Conservation (phyloP, 2,888 invertebrate genomes). For the Sminthurides aquaticus region DNA sequence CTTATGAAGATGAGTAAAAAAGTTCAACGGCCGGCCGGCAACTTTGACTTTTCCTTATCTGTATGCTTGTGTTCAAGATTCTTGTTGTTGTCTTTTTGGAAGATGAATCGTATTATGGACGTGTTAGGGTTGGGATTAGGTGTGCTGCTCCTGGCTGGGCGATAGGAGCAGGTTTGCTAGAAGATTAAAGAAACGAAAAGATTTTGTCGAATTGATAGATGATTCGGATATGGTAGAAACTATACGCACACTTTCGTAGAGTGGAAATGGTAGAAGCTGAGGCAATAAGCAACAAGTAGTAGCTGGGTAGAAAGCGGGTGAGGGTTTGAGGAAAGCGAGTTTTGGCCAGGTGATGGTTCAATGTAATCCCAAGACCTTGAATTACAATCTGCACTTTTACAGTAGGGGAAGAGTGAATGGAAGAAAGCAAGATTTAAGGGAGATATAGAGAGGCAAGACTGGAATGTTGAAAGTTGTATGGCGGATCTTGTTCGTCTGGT, state of each 20-base stretch:
- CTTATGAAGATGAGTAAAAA: constrained; percentile 20
- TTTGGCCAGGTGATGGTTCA: not conserved
- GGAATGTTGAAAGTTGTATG: not conserved
- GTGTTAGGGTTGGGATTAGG: not conserved
- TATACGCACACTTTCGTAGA: not conserved
- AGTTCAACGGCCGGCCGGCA: constrained; percentile 22
- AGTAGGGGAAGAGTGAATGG: not conserved
- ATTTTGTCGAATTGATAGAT: not conserved
- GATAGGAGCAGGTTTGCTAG: not conserved
- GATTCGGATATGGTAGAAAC: no score
- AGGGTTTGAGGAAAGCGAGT: not conserved
- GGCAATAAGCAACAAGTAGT: no score
- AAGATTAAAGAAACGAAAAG: not conserved
- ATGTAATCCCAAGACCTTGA: not conserved
- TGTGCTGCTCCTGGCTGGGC: not conserved
- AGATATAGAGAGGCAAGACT: no score
- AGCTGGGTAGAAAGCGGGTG: not conserved
- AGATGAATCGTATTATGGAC: not conserved
- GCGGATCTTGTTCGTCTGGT: no score
- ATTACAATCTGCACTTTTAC: not conserved
- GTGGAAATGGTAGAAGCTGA: no score
- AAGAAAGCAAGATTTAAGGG: not conserved
- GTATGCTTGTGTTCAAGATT: no score
- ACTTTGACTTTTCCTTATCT: constrained; percentile 12
- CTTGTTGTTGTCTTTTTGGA: not conserved